Percentiles rank a stretch among this genome's conserved stretches.
Evolutionary conservation across 2,888 invertebrate genomes (phyloP).

Genomic region (Drepanosiphum platanoidis): DNA sequence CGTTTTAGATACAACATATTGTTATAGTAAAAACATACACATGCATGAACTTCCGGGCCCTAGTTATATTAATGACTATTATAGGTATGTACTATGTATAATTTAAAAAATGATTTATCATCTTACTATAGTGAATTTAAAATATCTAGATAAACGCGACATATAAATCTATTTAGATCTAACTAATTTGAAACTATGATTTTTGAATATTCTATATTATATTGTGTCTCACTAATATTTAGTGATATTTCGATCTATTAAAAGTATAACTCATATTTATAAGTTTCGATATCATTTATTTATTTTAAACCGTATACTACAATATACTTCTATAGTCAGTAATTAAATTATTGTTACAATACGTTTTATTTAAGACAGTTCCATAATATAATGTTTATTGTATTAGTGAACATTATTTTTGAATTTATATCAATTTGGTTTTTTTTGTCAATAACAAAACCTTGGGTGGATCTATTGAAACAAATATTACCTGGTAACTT

Average conservation of each 20-base stretch:
- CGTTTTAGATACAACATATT: too few species aligned
- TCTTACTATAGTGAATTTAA: not conserved
- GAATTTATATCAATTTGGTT: not conserved
- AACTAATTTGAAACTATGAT: not conserved
- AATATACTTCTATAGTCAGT: not conserved
- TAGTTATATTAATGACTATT: not conserved
- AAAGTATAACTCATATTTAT: too few species aligned
- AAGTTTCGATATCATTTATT: too few species aligned
- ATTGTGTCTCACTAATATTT: too few species aligned
- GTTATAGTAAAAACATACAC: too few species aligned
- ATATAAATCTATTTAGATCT: too few species aligned
- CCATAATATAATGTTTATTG: not conserved
- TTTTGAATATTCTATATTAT: too few species aligned
- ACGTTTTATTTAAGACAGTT: too few species aligned
- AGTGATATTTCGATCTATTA: too few species aligned
- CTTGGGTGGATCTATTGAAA: constrained; percentile 15
- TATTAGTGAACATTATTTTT: not conserved
- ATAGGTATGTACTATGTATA: not conserved
- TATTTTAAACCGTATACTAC: too few species aligned
- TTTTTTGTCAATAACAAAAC: constrained; percentile 10
- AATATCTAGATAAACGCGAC: not conserved
- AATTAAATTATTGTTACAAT: not conserved
- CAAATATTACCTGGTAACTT: not conserved
- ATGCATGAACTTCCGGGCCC: too few species aligned
- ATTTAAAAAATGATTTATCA: constrained; percentile 8